Conservation (phyloP, 2,797 vertebrate genomes). For the Channa striata region DNA sequence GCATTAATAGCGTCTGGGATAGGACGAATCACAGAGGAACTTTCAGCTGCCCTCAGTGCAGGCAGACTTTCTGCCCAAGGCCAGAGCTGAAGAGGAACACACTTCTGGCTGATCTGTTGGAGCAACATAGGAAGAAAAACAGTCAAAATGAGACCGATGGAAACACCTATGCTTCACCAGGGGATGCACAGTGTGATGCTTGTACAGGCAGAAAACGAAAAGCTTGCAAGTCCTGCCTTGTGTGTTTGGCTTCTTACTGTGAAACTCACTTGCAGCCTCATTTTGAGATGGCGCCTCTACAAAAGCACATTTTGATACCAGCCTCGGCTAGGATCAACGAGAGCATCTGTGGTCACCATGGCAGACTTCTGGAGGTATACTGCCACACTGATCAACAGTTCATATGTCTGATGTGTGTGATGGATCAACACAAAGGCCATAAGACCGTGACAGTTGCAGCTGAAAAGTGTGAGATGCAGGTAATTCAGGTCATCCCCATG, state of each 20-base stretch:
- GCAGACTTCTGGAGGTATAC: conserved; percentile 62
- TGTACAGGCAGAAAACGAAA: conserved; percentile 47
- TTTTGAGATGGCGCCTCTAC: conserved; percentile 29
- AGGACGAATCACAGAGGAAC: neutral
- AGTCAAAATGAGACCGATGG: neutral
- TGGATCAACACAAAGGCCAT: conserved; percentile 59
- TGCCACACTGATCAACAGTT: conserved; percentile 59
- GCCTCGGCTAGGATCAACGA: conserved; percentile 33
- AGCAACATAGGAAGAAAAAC: conserved; percentile 22
- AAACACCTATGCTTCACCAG: neutral
- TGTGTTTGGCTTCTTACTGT: conserved; percentile 62
- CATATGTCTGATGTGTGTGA: conserved; percentile 56
- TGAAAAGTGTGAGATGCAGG: conserved; percentile 49
- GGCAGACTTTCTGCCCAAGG: conserved; percentile 44
- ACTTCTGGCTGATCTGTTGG: conserved; percentile 50
- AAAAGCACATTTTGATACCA: conserved; percentile 55
- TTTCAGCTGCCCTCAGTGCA: conserved; percentile 70
- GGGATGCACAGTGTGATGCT: conserved; percentile 58
- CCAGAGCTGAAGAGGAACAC: conserved; percentile 65
- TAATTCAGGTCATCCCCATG: neutral
- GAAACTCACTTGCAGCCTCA: conserved; percentile 59
- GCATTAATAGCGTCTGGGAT: conserved; percentile 66
- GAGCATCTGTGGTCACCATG: conserved; percentile 53
- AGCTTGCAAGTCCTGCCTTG: conserved; percentile 57
- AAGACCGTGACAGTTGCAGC: conserved; percentile 33